Base-by-base conservation (phyloP, 1,140 invertebrate genomes). In the Callitettix versicolor region DNA sequence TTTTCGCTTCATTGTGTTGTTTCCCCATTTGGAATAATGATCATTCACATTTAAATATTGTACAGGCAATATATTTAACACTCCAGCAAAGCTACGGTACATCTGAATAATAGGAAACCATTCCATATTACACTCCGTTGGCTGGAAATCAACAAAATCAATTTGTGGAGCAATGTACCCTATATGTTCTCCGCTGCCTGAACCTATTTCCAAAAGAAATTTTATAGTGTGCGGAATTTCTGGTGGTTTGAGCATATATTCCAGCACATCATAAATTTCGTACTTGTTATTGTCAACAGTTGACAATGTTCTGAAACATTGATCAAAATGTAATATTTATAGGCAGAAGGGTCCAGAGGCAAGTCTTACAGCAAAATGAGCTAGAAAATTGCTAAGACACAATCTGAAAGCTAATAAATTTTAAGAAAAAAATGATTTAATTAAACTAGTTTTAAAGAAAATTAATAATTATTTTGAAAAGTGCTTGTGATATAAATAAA, bases 111-210 rank as follows among this genome's bases (percentile, higher is more conserved):
- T 89, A 2, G 71, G 68, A 22, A 92, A 69, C n/a, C 79, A 69
- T 51, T 62, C 65, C 3, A 69, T 62, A 53, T 89, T 82, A 59
- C 76, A 71, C 64, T 94, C 90, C 12, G 82, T 81, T 4, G 91
- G 88, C 62, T 89, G 86, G 69, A 87, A 90, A 46, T 70, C 79
- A 0, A 88, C 72, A 48, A 80, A 77, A 26, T 51, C 80, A 64
- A 91, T 83, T 59, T 81, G 61, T 20, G 77, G 71, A 1, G 88
- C 88, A 72, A 93, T 87, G 67, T 84, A 78, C 9, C 78, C 75
- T 0, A 82, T 68, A 71, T 94, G 90, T 64, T 91, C 88, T 1
- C 90, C 90, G 30, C 85, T 84, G 21, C 90, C 90, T 2, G 88
- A 91, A 0, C 87, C 76, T 55, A 95, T 81, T 69, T 94, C 90